Evolutionary conservation across 2,797 vertebrate genomes (phyloP).

Genomic region (Anabas testudineus): DNA sequence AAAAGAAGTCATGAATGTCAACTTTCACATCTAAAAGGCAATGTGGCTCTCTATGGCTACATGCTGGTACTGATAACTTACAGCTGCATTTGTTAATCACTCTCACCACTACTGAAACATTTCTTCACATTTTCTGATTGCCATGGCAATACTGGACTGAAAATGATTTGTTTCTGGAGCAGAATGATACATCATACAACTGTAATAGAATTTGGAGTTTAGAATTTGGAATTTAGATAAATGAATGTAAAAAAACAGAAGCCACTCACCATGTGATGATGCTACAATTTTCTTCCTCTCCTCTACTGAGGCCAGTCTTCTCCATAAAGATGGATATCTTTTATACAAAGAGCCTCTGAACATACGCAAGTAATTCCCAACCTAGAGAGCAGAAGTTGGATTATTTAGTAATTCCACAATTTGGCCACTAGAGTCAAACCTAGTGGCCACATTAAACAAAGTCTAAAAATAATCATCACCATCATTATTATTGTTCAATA

Average conservation of each 20-base stretch:
- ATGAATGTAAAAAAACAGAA: background rate
- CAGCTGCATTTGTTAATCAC: too few species aligned
- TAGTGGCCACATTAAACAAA: too few species aligned
- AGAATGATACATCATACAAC: too few species aligned
- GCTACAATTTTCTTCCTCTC: constrained; percentile 99
- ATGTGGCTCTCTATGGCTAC: too few species aligned
- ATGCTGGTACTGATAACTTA: background rate
- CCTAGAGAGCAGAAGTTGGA: constrained; percentile 78
- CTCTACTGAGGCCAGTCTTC: constrained; percentile 95
- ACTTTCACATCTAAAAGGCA: background rate
- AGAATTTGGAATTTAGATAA: too few species aligned
- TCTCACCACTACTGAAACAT: too few species aligned
- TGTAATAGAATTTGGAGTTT: too few species aligned
- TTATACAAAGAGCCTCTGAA: constrained; percentile 98
- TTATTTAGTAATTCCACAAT: background rate
- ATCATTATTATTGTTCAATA: too few species aligned
- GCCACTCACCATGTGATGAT: constrained; percentile 94
- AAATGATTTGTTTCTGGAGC: too few species aligned
- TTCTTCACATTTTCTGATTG: too few species aligned
- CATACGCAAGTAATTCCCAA: constrained; percentile 99
- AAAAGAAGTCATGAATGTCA: background rate
- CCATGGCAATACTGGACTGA: too few species aligned
- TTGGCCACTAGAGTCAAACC: background rate
- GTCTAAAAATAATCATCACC: too few species aligned
- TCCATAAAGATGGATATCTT: constrained; percentile 96